Evolutionary conservation across 2,888 invertebrate genomes (phyloP).

Genomic region (Gymnocheta viridis): DNA sequence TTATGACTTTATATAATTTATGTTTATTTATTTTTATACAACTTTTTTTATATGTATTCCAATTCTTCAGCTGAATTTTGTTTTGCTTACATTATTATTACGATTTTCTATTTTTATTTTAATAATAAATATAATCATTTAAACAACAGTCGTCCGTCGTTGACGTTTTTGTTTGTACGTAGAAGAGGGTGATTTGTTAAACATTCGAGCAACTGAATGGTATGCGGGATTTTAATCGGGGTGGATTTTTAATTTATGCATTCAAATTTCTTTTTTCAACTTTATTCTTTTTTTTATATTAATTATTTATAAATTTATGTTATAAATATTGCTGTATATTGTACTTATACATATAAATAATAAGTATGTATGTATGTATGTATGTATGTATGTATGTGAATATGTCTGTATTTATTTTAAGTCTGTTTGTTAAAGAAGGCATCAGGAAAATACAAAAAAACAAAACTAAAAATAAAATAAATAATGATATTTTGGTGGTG

Average conservation of each 20-base stretch:
- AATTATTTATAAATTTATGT: constrained; percentile 68
- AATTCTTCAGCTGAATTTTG: constrained; percentile 39
- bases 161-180: constrained; percentile 43
- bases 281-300: constrained; percentile 53
- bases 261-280: constrained; percentile 34
- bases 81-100: constrained; percentile 60
- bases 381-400: background rate
- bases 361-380: background rate
- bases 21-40: constrained; percentile 36
- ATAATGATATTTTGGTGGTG: constrained; percentile 61
- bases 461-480: constrained; percentile 29
- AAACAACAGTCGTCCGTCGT: constrained; percentile 57
- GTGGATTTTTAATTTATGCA: constrained; percentile 68
- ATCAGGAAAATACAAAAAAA: constrained; percentile 22
- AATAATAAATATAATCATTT: constrained; percentile 69
- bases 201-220: constrained; percentile 25
- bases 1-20: constrained; percentile 59
- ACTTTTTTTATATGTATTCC: constrained; percentile 5
- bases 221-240: constrained; percentile 55
- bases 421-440: constrained; percentile 35
- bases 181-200: constrained; percentile 61
- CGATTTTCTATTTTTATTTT: constrained; percentile 66
- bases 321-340: constrained; percentile 40
- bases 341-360: background rate
- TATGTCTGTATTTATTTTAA: constrained; percentile 13